These are phyloP conservation scores for Acrobasis suavella DNA, from an alignment of 2,888 invertebrate genomes.

Conservation along the genomic window DNA sequence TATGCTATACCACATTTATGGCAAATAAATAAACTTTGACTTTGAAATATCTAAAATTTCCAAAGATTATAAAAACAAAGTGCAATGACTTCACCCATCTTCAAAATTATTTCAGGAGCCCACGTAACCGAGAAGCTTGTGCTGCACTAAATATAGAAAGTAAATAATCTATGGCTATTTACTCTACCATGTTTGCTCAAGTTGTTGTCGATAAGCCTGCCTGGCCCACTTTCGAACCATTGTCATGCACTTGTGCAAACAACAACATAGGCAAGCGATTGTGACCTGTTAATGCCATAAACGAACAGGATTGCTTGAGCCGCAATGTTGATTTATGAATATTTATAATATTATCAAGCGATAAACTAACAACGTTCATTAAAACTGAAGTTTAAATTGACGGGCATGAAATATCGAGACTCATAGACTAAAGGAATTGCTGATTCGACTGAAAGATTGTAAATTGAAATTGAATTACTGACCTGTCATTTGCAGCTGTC, in stretches of 20 bases:
- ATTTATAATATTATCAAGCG: conserved; percentile 12
- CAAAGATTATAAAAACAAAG: neutral
- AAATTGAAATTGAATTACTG: conserved; percentile 38
- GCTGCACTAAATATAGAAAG: conserved; percentile 26
- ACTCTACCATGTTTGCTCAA: conserved; percentile 34
- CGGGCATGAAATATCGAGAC: neutral
- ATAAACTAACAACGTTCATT: conserved; percentile 3
- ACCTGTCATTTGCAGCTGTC: conserved; percentile 81
- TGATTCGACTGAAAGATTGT: conserved; percentile 4
- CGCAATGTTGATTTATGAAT: conserved; percentile 5
- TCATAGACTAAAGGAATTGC: neutral
- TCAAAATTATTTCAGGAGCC: neutral
- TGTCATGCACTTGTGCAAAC: conserved; percentile 40
- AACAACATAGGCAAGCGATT: conserved; percentile 31
- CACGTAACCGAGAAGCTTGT: conserved; percentile 34
- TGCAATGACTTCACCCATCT: conserved; percentile 2
- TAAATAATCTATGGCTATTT: conserved; percentile 27
- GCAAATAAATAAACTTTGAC: too few species aligned
- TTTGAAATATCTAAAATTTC: too few species aligned
- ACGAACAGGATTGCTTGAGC: conserved; percentile 8
- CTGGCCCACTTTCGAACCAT: conserved; percentile 35
- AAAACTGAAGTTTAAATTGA: conserved; percentile 8
- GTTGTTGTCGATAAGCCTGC: conserved; percentile 37
- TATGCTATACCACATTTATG: too few species aligned
- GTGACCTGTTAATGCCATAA: conserved; percentile 23